Conservation (phyloP, 1,140 invertebrate genomes). For the Listronotus bonariensis region DNA sequence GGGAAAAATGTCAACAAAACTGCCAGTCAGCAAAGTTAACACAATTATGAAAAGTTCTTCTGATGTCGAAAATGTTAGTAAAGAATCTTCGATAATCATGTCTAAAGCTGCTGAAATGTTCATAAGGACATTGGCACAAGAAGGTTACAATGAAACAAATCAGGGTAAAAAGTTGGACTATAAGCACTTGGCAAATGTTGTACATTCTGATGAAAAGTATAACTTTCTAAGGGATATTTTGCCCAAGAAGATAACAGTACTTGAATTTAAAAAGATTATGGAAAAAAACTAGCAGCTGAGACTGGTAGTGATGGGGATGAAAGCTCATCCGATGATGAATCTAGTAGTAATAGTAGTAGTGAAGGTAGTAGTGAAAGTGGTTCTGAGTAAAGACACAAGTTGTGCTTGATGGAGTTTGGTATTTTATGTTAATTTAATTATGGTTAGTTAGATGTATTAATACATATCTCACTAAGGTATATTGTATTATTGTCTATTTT, state of each 20-base stretch:
- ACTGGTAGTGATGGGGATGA: constrained; percentile 18
- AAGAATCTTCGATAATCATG: constrained; percentile 73
- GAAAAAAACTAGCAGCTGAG: constrained; percentile 58
- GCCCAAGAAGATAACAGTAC: constrained; percentile 71
- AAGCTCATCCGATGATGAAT: constrained; percentile 33
- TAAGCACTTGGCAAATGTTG: constrained; percentile 70
- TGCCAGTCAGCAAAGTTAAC: constrained; percentile 75
- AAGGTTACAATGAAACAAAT: constrained; percentile 60
- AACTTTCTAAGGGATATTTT: constrained; percentile 73
- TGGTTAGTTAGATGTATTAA: too few species aligned
- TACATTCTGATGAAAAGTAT: constrained; percentile 67
- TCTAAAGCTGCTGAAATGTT: constrained; percentile 76
- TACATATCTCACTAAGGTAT: too few species aligned
- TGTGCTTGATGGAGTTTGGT: too few species aligned
- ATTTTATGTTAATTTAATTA: too few species aligned
- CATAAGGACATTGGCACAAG: constrained; percentile 66
- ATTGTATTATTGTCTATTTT: too few species aligned
- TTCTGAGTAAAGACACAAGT: too few species aligned
- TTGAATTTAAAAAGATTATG: constrained; percentile 69
- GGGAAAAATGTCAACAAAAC: constrained; percentile 13
- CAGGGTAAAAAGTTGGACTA: constrained; percentile 63
- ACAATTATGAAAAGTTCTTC: constrained; percentile 88
- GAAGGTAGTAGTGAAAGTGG: constrained; percentile 17
- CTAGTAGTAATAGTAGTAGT: constrained; percentile 23
- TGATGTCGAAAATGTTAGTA: constrained; percentile 76